phyloP scores from a whole-genome alignment of 2,113 vertebrate species.

The Solenodon paradoxus region DNA sequence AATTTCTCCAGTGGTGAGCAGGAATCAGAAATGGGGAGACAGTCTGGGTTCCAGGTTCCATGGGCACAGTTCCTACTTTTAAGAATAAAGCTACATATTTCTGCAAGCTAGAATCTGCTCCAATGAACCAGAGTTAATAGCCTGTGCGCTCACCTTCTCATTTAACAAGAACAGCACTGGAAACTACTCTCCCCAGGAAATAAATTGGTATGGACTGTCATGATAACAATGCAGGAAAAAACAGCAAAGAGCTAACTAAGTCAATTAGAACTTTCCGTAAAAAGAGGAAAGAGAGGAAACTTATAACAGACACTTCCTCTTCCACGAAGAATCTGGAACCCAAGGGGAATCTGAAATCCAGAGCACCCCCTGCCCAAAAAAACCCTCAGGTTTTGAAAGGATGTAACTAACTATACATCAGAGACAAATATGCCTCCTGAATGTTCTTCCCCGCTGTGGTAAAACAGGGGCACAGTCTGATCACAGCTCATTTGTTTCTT shows the following conservation, averaged over 20 bases:
- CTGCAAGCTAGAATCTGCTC: conserved; percentile 2
- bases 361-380: neutral
- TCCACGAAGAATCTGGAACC: neutral
- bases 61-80: neutral
- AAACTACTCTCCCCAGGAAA: conserved; percentile 18
- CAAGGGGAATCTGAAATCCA: conserved; percentile 27
- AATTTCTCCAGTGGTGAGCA: conserved; percentile 23
- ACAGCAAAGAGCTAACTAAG: neutral
- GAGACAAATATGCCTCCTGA: neutral
- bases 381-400: neutral
- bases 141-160: neutral
- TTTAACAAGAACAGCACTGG: neutral
- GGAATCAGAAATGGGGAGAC: neutral
- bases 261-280: neutral
- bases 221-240: neutral
- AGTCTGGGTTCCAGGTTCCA: neutral
- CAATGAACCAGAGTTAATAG: neutral
- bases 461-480: neutral
- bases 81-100: neutral
- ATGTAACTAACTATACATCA: neutral
- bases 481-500: neutral
- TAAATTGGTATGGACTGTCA: neutral
- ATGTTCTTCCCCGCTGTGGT: neutral
- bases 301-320: neutral
- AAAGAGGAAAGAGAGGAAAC: neutral